Percentiles rank a stretch among this genome's conserved stretches.
Conservation (phyloP, 2,113 vertebrate species). For the Alethe castanea region DNA sequence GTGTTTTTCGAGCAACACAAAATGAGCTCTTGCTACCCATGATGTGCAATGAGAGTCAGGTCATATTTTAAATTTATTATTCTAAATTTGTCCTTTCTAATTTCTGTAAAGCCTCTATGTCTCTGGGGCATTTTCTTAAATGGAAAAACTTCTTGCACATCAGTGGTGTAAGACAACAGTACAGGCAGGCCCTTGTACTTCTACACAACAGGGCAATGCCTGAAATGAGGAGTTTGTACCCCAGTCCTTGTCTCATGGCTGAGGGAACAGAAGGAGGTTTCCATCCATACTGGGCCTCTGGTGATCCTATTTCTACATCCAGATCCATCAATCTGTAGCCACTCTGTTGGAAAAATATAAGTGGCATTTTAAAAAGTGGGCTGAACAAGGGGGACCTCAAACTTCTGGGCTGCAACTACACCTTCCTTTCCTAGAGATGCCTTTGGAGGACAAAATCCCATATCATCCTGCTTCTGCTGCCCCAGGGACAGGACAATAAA, state of each 20-base stretch:
- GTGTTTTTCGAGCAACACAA: neutral
- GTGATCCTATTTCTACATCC: neutral
- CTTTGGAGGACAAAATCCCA: neutral
- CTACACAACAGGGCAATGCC: neutral
- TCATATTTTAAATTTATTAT: neutral
- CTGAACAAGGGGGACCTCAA: neutral
- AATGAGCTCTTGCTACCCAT: neutral
- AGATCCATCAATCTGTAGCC: neutral
- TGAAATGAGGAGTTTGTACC: neutral
- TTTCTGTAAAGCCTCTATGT: neutral
- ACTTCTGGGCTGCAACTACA: accelerated
- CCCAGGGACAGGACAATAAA: neutral
- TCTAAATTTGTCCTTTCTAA: neutral
- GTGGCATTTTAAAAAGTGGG: neutral
- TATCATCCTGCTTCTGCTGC: neutral
- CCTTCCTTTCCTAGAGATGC: neutral
- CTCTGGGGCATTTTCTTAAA: neutral
- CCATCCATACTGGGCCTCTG: neutral
- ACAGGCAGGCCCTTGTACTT: neutral
- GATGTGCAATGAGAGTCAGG: neutral
- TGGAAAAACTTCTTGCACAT: neutral
- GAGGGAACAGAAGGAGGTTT: neutral
- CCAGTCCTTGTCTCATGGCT: neutral
- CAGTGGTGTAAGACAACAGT: neutral
- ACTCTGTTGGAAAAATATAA: neutral